phyloP scores from a whole-genome alignment of 2,797 vertebrate genomes.

The Bradypodion pumilum region DNA sequence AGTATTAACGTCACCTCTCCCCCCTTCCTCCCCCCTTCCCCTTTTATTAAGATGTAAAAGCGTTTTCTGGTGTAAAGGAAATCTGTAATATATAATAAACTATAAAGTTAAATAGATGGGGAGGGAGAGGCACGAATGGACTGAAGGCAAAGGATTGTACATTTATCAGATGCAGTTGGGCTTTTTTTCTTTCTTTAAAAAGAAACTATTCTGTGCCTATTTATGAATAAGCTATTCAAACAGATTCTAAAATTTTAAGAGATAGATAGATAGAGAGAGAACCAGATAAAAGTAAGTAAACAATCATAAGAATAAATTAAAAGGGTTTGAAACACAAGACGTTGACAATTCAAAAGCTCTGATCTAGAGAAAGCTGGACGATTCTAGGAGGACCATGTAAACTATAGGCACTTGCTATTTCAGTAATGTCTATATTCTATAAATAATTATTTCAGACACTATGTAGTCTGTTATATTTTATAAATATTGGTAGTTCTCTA shows the following conservation, averaged over 20 bases:
- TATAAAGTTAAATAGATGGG: slow-evolving; percentile 72
- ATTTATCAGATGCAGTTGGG: slow-evolving; percentile 85
- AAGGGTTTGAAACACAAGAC: slow-evolving; percentile 69
- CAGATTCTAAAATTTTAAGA: slow-evolving; percentile 56
- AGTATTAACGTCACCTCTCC: slow-evolving; percentile 73
- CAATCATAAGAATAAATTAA: not conserved
- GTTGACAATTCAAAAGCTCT: slow-evolving; percentile 72
- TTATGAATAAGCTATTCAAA: slow-evolving; percentile 75
- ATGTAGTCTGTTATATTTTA: slow-evolving; percentile 99
- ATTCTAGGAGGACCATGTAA: slow-evolving; percentile 81
- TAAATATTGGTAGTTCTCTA: slow-evolving; percentile 96
- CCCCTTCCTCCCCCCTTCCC: slow-evolving; percentile 24
- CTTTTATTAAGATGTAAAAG: slow-evolving; percentile 72
- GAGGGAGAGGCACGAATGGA: slow-evolving; percentile 75
- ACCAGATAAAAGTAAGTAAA: slow-evolving; percentile 30
- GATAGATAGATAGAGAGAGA: slow-evolving; percentile 7
- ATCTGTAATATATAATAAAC: slow-evolving; percentile 85
- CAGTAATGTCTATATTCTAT: slow-evolving; percentile 99
- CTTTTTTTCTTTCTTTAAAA: slow-evolving; percentile 63
- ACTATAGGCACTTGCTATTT: slow-evolving; percentile 94
- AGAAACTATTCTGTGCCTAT: slow-evolving; percentile 91
- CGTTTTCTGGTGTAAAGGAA: slow-evolving; percentile 85
- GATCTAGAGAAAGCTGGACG: slow-evolving; percentile 89
- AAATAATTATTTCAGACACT: slow-evolving; percentile 99
- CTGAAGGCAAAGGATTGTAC: slow-evolving; percentile 91